Conservation (phyloP, 2,113 vertebrate species). For the Brienomyrus longianalis region DNA sequence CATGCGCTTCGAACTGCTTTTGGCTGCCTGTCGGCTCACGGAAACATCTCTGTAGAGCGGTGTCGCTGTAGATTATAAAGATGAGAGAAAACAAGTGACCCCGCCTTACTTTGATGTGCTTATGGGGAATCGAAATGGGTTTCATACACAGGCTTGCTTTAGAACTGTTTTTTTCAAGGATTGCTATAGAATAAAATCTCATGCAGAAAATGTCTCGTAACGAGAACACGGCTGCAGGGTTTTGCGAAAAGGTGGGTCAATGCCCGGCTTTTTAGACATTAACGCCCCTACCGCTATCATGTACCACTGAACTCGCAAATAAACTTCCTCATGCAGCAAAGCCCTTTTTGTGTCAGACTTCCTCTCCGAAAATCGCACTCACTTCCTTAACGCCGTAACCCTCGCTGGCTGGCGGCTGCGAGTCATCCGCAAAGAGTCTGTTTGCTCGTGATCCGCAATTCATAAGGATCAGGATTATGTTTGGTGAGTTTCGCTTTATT, state of each 20-base stretch:
- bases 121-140: background rate
- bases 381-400: slow-evolving; percentile 17
- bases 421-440: background rate
- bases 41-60: background rate
- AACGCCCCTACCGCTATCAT: background rate
- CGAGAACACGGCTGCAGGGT: background rate
- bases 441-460: background rate
- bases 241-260: background rate
- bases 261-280: background rate
- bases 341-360: slow-evolving; percentile 20
- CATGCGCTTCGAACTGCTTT: background rate
- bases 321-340: slow-evolving; percentile 19
- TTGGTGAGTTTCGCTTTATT: slow-evolving; percentile 13
- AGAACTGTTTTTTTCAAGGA: background rate
- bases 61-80: background rate
- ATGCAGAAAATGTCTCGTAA: background rate
- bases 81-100: background rate
- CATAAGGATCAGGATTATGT: slow-evolving; percentile 11
- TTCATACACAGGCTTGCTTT: background rate
- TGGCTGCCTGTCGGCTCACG: background rate
- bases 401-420: background rate
- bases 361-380: slow-evolving; percentile 17
- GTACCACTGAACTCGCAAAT: background rate
- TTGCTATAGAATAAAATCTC: background rate
- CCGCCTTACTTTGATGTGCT: background rate